Evolutionary conservation across 2,888 invertebrate species (phyloP).

Genomic region (Copidosoma aretas): DNA sequence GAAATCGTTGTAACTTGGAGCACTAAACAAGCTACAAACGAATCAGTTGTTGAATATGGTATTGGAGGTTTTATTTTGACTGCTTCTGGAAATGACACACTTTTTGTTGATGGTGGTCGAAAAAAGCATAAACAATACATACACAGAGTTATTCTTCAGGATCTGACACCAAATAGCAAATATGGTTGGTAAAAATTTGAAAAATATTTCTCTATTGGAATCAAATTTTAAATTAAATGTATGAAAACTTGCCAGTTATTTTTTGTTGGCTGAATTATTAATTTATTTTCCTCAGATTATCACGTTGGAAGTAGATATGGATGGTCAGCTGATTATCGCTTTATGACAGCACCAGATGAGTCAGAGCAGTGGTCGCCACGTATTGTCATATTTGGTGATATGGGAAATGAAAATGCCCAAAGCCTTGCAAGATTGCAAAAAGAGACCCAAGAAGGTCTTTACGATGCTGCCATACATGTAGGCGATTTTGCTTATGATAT

Average conservation of each 20-base stretch:
- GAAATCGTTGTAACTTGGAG: slow-evolving; percentile 86
- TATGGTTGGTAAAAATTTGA: slow-evolving; percentile 66
- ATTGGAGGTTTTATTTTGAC: slow-evolving; percentile 67
- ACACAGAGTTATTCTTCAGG: slow-evolving; percentile 73
- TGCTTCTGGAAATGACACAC: slow-evolving; percentile 67
- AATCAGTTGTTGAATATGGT: slow-evolving; percentile 79
- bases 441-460: slow-evolving; percentile 79
- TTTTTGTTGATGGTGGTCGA: slow-evolving; percentile 79
- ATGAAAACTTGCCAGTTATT: background rate
- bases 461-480: slow-evolving; percentile 89
- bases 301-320: slow-evolving; percentile 80
- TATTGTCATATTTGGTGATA: slow-evolving; percentile 89
- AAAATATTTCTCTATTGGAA: background rate
- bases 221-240: slow-evolving; percentile 1
- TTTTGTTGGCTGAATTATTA: background rate
- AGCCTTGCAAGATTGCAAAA: slow-evolving; percentile 84
- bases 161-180: slow-evolving; percentile 69
- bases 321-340: slow-evolving; percentile 83
- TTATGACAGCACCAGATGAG: slow-evolving; percentile 74
- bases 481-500: slow-evolving; percentile 97
- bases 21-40: slow-evolving; percentile 72
- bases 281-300: slow-evolving; percentile 67
- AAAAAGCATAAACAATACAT: slow-evolving; percentile 74
- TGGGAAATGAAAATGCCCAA: slow-evolving; percentile 92
- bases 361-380: slow-evolving; percentile 78